Evolutionary conservation across 2,888 invertebrate genomes (phyloP).

Genomic region (Hirtodrosophila trivittata): DNA sequence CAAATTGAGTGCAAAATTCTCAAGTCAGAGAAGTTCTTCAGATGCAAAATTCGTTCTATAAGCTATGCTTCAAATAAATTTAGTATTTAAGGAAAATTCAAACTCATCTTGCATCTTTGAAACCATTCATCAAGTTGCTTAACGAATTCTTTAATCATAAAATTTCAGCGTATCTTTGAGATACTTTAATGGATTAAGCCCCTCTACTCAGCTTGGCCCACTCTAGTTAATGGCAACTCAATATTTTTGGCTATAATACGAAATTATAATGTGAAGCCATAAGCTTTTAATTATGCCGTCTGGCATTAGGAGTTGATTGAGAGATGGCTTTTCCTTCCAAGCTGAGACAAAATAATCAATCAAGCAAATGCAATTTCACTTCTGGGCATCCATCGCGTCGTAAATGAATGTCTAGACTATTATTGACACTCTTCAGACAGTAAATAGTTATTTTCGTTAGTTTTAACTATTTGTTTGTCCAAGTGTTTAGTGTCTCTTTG

Average conservation of each 20-base stretch:
- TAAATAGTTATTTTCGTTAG: conserved; percentile 28
- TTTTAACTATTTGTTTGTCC: conserved; percentile 11
- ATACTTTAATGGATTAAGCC: too few species aligned
- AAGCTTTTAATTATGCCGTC: conserved; percentile 10
- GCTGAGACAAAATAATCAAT: conserved; percentile 42
- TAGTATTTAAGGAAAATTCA: too few species aligned
- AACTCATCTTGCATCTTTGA: too few species aligned
- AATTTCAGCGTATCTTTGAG: conserved; percentile 4
- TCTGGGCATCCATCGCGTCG: conserved; percentile 7
- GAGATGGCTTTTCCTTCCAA: conserved; percentile 3
- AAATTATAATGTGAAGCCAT: not conserved
- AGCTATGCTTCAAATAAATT: too few species aligned
- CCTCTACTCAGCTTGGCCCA: too few species aligned
- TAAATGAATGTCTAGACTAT: conserved; percentile 46
- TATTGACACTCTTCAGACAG: conserved; percentile 68
- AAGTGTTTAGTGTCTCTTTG: conserved; percentile 31
- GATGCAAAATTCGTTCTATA: too few species aligned
- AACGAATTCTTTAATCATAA: too few species aligned
- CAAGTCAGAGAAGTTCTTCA: too few species aligned
- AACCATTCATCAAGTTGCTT: too few species aligned
- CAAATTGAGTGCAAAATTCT: too few species aligned
- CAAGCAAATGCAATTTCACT: conserved; percentile 57
- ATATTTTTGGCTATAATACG: too few species aligned
- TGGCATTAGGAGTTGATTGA: conserved; percentile 1
- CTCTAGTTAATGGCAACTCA: too few species aligned